Conservation (phyloP, 2,888 invertebrate genomes). For the Allophyes oxyacanthae region DNA sequence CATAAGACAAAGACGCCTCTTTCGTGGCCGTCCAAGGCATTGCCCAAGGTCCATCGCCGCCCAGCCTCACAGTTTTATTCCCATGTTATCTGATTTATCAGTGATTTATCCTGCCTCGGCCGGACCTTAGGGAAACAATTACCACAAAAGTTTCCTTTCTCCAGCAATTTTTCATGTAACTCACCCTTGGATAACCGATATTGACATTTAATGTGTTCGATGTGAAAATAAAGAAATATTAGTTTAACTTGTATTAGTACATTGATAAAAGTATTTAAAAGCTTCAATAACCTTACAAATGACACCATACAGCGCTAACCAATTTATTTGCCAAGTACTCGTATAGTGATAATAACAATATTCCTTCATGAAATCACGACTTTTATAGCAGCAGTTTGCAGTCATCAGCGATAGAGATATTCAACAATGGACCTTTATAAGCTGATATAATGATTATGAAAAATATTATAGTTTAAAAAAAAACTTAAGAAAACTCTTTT, state of each 20-base stretch:
- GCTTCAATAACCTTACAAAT: too few relatives aligned
- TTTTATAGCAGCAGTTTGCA: too few relatives aligned
- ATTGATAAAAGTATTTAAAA: too few relatives aligned
- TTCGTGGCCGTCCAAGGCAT: conserved; percentile 15
- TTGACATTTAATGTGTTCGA: conserved; percentile 16
- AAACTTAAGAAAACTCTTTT: too few relatives aligned
- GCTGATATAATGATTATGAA: too few relatives aligned
- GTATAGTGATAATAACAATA: too few relatives aligned
- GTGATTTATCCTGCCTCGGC: conserved; percentile 67
- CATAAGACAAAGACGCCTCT: conserved; percentile 9
- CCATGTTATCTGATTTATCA: conserved; percentile 77
- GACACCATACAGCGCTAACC: too few relatives aligned
- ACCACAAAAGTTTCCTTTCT: conserved; percentile 54
- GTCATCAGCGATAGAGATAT: too few relatives aligned
- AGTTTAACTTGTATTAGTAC: not conserved
- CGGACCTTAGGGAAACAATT: conserved; percentile 77
- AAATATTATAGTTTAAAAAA: too few relatives aligned
- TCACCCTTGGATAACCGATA: conserved; percentile 20
- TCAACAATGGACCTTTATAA: too few relatives aligned
- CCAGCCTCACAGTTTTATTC: conserved; percentile 70
- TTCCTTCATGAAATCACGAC: too few relatives aligned
- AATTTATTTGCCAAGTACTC: too few relatives aligned
- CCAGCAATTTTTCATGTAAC: conserved; percentile 44
- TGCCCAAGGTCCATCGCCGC: conserved; percentile 10
- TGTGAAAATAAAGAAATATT: conserved; percentile 4